These are phyloP conservation scores for Nipponia nippon DNA, from an alignment of 2,113 vertebrate genomes.

Conservation along the genomic window DNA sequence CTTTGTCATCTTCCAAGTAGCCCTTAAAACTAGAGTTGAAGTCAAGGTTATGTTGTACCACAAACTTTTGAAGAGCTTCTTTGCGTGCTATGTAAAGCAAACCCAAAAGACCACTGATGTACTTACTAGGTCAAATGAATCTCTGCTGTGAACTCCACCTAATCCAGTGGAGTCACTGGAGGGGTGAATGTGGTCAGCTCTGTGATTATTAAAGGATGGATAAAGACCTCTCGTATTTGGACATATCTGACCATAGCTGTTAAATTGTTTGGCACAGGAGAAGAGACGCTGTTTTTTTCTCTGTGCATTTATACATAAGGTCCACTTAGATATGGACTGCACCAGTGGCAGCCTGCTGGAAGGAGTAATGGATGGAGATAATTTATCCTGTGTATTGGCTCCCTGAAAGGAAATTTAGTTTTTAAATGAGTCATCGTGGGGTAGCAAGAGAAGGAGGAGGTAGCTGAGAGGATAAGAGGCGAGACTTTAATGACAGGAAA, in stretches of 20 bases:
- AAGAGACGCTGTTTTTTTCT: not conserved
- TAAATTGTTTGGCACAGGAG: not conserved
- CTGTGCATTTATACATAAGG: not conserved
- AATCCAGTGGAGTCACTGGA: not conserved
- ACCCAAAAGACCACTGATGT: not conserved
- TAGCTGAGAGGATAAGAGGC: not conserved
- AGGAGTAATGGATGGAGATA: not conserved
- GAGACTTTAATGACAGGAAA: slow-evolving; percentile 33
- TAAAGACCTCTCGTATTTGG: not conserved
- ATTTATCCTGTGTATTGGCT: not conserved
- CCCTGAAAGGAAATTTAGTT: not conserved
- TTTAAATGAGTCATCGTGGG: not conserved
- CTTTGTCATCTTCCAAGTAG: slow-evolving; percentile 50
- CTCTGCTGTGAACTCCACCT: slow-evolving; percentile 12
- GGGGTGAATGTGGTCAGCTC: not conserved
- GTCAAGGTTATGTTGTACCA: slow-evolving; percentile 53
- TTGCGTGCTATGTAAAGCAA: slow-evolving; percentile 22
- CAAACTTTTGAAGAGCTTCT: slow-evolving; percentile 36
- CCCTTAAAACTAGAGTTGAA: slow-evolving; percentile 61
- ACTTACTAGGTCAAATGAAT: not conserved
- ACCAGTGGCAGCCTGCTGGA: not conserved
- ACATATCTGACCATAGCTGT: not conserved
- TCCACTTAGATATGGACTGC: not conserved
- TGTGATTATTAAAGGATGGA: not conserved
- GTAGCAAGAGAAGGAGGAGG: slow-evolving; percentile 11